Evolutionary conservation across 1,140 invertebrate genomes (phyloP).

Genomic region (Caenorhabditis elegans): DNA sequence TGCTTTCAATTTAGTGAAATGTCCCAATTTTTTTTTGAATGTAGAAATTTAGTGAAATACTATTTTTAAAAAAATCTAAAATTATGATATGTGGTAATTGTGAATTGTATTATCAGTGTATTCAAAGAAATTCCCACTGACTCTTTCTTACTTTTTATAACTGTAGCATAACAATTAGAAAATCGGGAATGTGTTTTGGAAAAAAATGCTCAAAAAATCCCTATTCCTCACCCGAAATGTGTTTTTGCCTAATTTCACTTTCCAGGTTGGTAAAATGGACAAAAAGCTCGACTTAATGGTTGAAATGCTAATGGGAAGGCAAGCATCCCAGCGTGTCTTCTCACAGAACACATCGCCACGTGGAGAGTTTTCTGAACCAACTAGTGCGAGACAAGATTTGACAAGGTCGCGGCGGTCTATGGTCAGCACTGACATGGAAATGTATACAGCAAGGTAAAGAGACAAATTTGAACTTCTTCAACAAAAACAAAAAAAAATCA

Average conservation of each 20-base stretch:
- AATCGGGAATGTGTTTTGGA: too few relatives aligned
- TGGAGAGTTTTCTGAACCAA: not conserved
- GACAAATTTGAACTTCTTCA: not conserved
- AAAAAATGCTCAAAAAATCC: too few relatives aligned
- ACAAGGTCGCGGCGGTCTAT: not conserved
- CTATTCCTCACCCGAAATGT: too few relatives aligned
- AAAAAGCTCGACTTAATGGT: conserved; percentile 87
- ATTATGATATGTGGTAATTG: too few relatives aligned
- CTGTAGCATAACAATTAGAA: too few relatives aligned
- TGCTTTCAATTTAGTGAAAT: too few relatives aligned
- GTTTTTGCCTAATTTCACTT: not conserved
- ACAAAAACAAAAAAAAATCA: not conserved
- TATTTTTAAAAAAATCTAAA: too few relatives aligned
- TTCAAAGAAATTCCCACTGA: too few relatives aligned
- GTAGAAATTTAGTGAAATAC: too few relatives aligned
- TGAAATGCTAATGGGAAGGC: conserved; percentile 78
- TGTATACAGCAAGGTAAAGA: conserved; percentile 21
- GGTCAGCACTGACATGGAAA: conserved; percentile 35
- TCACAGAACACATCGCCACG: not conserved
- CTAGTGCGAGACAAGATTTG: not conserved
- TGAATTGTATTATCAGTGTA: too few relatives aligned
- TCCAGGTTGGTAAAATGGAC: conserved; percentile 85
- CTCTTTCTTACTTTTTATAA: too few relatives aligned
- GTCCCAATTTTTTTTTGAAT: too few relatives aligned
- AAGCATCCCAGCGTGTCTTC: not conserved